phyloP scores from a whole-genome alignment of 2,113 vertebrate species.

The Leptodactylus fuscus region DNA sequence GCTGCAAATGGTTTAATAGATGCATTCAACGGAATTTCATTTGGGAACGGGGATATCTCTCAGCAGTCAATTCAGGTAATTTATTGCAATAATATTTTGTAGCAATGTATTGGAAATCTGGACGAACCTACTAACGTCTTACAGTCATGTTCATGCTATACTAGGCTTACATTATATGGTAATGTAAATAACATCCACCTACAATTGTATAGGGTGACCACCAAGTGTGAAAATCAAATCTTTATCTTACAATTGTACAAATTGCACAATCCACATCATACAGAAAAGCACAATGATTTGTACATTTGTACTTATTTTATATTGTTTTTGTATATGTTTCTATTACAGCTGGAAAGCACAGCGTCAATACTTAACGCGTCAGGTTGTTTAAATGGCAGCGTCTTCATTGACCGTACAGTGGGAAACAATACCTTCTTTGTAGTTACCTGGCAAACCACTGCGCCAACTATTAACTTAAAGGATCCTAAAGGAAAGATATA shows the following conservation, averaged over 20 bases:
- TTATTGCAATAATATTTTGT: not conserved
- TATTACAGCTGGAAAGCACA: conserved; percentile 71
- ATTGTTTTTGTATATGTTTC: conserved; percentile 9
- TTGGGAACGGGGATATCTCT: conserved; percentile 65
- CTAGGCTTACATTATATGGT: too few relatives aligned
- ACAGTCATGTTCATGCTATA: too few relatives aligned
- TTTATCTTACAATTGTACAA: too few relatives aligned
- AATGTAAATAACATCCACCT: too few relatives aligned
- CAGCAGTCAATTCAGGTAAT: conserved; percentile 71
- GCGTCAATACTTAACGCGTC: not conserved
- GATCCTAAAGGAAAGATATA: conserved; percentile 70
- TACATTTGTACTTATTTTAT: too few relatives aligned
- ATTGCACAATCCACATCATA: too few relatives aligned
- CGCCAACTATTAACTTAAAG: conserved; percentile 63
- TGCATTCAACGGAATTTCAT: conserved; percentile 68
- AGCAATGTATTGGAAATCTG: too few relatives aligned
- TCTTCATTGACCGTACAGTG: conserved; percentile 70
- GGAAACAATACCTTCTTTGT: conserved; percentile 74
- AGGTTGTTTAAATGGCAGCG: conserved; percentile 67
- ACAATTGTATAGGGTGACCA: too few relatives aligned
- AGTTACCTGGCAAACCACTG: conserved; percentile 63
- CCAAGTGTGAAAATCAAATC: too few relatives aligned
- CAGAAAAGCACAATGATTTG: too few relatives aligned
- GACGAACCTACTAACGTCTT: too few relatives aligned
- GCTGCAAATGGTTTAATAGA: conserved; percentile 65